Evolutionary conservation across 2,888 invertebrate genomes (phyloP).

Genomic region (Caenorhabditis angaria): DNA sequence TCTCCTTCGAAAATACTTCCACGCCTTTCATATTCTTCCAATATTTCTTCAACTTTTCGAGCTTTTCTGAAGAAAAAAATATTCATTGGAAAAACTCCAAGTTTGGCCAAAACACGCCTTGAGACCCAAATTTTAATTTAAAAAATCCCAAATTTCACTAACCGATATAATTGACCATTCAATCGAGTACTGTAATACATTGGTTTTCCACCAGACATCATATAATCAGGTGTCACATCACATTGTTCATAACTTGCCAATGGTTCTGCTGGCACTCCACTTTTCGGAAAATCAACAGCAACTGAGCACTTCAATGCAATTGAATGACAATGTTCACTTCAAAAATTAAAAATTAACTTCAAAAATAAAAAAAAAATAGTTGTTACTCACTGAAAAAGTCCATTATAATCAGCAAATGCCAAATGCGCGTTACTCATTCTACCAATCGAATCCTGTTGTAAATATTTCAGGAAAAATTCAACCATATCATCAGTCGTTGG

Average conservation of each 20-base stretch:
- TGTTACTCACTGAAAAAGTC: slow-evolving; percentile 64
- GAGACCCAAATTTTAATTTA: too few species aligned
- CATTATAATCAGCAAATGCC: slow-evolving; percentile 66
- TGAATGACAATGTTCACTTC: slow-evolving; percentile 44
- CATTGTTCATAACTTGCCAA: slow-evolving; percentile 47
- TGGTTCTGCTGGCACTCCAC: slow-evolving; percentile 66
- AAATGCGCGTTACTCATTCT: slow-evolving; percentile 71
- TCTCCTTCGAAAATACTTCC: slow-evolving; percentile 44
- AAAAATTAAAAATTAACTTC: slow-evolving; percentile 6
- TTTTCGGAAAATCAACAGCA: slow-evolving; percentile 73
- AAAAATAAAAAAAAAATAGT: slow-evolving; percentile 6
- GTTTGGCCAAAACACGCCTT: too few species aligned
- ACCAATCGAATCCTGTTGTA: slow-evolving; percentile 71
- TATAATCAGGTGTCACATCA: slow-evolving; percentile 56
- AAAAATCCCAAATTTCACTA: too few species aligned
- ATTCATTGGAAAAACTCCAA: background rate
- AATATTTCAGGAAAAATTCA: slow-evolving; percentile 72
- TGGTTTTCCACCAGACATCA: slow-evolving; percentile 51
- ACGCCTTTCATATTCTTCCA: slow-evolving; percentile 43
- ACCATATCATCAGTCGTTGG: slow-evolving; percentile 69
- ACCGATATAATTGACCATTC: slow-evolving; percentile 69
- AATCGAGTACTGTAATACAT: slow-evolving; percentile 66
- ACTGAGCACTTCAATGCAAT: slow-evolving; percentile 65
- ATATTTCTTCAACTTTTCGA: slow-evolving; percentile 55
- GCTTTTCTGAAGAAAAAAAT: slow-evolving; percentile 37